phyloP scores from a whole-genome alignment of 1,140 invertebrate species.

The Calephelis virginiensis region DNA sequence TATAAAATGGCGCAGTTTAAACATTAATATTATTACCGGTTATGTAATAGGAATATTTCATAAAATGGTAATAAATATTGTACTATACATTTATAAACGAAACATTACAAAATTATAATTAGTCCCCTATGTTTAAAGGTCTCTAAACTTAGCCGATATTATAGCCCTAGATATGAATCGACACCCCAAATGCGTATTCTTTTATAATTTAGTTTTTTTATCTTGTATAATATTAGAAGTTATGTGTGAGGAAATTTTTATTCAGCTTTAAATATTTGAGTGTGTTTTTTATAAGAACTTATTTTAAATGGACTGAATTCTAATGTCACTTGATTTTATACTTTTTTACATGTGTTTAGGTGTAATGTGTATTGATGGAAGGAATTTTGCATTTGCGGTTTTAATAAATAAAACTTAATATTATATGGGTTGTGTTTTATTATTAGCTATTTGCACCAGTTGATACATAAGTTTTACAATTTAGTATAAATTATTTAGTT shows the following conservation, averaged over 20 bases:
- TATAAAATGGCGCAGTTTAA: no score
- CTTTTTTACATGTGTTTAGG: conserved; percentile 36
- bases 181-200: neutral
- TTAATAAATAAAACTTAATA: conserved; percentile 46
- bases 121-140: no score
- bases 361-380: conserved; percentile 34
- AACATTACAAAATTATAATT: no score
- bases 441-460: no score
- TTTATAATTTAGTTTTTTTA: neutral
- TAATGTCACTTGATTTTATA: conserved; percentile 31
- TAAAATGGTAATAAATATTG: no score
- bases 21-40: no score
- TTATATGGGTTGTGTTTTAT: conserved; percentile 17
- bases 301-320: conserved; percentile 46
- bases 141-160: no score
- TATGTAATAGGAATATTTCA: no score
- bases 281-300: conserved; percentile 31
- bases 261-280: conserved; percentile 29
- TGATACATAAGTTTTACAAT: no score
- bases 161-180: neutral
- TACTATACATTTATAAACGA: no score
- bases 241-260: conserved; percentile 18
- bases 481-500: no score
- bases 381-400: conserved; percentile 49
- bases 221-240: neutral